These are phyloP conservation scores for Psittacara wagleri DNA, from an alignment of 2,113 vertebrate species.

Conservation along the genomic window DNA sequence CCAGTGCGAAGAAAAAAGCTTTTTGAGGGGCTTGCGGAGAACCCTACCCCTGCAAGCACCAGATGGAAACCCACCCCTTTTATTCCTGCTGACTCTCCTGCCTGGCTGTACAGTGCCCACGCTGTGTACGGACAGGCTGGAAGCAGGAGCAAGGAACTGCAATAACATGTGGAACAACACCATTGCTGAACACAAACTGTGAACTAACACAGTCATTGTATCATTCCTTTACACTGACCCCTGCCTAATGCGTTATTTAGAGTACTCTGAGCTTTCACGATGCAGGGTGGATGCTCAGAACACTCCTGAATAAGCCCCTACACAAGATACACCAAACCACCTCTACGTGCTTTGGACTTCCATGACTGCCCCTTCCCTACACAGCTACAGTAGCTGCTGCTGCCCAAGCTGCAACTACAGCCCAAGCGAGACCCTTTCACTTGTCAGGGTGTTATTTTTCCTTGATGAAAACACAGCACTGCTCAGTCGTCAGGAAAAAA, in stretches of 20 bases:
- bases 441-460: not conserved
- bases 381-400: not conserved
- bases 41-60: too few relatives aligned
- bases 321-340: not conserved
- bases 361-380: not conserved
- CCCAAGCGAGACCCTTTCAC: not conserved
- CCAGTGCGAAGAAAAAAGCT: fast-evolving
- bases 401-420: not conserved
- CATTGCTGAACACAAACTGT: not conserved
- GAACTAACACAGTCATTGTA: fast-evolving
- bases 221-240: not conserved
- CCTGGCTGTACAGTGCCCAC: not conserved
- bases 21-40: not conserved
- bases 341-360: not conserved
- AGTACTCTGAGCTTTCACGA: not conserved
- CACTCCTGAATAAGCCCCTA: not conserved
- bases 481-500: not conserved
- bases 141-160: not conserved
- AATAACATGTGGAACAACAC: fast-evolving
- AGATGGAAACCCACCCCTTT: not conserved
- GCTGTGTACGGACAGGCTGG: not conserved
- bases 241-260: not conserved
- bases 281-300: not conserved
- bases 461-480: not conserved
- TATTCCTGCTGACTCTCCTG: not conserved